These are phyloP conservation scores for Acholoe squamosa DNA, from an alignment of 2,888 invertebrate genomes.

Conservation along the genomic window DNA sequence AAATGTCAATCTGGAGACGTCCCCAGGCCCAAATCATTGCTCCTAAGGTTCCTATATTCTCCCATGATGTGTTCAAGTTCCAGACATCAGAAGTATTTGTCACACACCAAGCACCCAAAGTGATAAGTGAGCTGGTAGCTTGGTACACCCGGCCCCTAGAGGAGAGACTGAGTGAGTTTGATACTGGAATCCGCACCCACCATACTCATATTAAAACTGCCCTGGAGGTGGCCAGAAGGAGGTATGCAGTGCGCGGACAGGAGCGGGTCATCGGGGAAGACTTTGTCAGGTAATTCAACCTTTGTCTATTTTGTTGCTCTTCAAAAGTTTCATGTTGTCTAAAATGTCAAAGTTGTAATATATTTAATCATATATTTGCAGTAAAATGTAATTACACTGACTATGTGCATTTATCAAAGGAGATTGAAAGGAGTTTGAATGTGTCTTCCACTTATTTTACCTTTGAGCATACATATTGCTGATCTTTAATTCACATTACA, in stretches of 20 bases:
- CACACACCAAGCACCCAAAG: background rate
- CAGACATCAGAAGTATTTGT: background rate
- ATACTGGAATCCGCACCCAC: background rate
- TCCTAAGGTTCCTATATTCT: background rate
- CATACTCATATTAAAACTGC: background rate
- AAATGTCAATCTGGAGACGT: background rate
- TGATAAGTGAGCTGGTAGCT: slow-evolving; percentile 13
- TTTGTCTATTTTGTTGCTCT: background rate
- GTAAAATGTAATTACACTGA: background rate
- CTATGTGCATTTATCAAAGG: background rate
- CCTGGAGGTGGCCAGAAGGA: background rate
- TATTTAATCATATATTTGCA: too few relatives aligned
- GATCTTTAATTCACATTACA: too few relatives aligned
- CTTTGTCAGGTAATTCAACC: slow-evolving; percentile 25
- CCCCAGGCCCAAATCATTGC: background rate
- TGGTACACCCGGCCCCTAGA: slow-evolving; percentile 26
- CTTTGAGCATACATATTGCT: background rate
- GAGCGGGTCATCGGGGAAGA: background rate
- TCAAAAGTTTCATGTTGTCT: background rate
- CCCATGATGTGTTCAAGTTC: background rate
- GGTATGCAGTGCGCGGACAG: background rate
- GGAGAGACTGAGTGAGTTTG: background rate
- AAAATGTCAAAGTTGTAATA: background rate
- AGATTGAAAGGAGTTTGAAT: background rate
- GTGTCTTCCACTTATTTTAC: background rate